Conservation (phyloP, 2,888 invertebrate species). For the Nemotelus pantherinus region DNA sequence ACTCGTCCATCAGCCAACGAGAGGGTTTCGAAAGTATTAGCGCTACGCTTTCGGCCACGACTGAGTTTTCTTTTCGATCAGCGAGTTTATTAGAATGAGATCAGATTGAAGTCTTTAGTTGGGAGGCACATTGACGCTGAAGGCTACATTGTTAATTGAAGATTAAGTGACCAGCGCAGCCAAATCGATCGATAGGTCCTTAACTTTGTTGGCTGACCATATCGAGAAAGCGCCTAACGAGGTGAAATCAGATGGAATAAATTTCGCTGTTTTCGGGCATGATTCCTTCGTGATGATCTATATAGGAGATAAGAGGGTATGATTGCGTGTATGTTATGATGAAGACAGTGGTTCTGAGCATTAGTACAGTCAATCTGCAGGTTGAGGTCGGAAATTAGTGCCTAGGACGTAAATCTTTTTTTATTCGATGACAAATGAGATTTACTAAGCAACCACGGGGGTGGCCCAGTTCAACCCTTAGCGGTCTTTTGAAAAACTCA, state of each 20-base stretch:
- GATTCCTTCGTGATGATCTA: conserved; percentile 40
- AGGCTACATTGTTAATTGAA: neutral
- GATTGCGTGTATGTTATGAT: neutral
- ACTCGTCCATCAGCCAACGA: neutral
- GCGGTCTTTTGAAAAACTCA: too few relatives aligned
- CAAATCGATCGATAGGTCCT: conserved; percentile 23
- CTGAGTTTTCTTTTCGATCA: neutral
- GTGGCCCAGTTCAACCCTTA: too few relatives aligned
- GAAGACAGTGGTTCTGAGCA: neutral
- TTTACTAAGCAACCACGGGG: too few relatives aligned
- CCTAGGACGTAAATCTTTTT: too few relatives aligned
- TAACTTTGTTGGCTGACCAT: conserved; percentile 30
- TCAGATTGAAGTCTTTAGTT: neutral
- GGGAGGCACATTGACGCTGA: conserved; percentile 22
- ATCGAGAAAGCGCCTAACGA: conserved; percentile 37
- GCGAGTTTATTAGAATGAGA: conserved; percentile 29
- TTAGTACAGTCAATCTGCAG: too few relatives aligned
- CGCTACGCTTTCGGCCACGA: conserved; percentile 10
- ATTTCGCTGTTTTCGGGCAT: conserved; percentile 38
- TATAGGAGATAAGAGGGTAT: conserved; percentile 20
- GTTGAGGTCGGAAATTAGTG: too few relatives aligned
- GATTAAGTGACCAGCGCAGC: conserved; percentile 18
- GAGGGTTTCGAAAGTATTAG: conserved; percentile 10
- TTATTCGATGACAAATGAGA: too few relatives aligned
- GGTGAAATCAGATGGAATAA: conserved; percentile 33